Conservation (phyloP, 2,113 vertebrate genomes). For the Lepisosteus osseus region DNA sequence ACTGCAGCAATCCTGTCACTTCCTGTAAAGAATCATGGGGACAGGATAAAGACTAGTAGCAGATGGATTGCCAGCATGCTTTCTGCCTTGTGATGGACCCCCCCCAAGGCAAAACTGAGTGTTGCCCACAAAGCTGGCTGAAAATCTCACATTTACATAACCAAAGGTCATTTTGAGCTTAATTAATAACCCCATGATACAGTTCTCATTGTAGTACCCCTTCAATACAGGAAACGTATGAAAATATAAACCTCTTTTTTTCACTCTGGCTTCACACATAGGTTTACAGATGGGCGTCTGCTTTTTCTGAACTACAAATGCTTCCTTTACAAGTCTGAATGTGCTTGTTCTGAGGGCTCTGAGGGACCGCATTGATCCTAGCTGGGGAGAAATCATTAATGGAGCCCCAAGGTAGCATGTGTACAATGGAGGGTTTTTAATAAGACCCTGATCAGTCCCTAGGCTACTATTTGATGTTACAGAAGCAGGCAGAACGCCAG, state of each 20-base stretch:
- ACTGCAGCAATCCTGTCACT: no score
- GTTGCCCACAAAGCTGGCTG: no score
- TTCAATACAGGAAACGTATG: not conserved
- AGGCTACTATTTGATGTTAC: conserved; percentile 20
- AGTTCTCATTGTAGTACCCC: not conserved
- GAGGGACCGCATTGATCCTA: conserved; percentile 35
- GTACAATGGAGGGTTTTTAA: conserved; percentile 35
- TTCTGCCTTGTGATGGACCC: no score
- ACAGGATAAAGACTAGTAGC: no score
- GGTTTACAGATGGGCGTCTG: conserved; percentile 20
- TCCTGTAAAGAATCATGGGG: no score
- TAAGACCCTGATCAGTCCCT: conserved; percentile 45
- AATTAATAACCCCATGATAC: no score
- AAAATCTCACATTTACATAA: no score
- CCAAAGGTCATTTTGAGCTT: no score
- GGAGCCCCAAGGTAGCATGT: conserved; percentile 28
- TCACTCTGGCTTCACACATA: conserved; percentile 19
- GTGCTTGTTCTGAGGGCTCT: not conserved
- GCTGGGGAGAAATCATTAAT: conserved; percentile 46
- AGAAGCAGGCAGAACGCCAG: conserved; percentile 39
- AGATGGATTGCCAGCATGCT: no score
- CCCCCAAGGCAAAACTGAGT: no score
- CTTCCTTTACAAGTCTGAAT: conserved; percentile 22
- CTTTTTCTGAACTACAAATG: not conserved
- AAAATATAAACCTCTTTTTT: not conserved